Evolutionary conservation across 2,113 vertebrate genomes (phyloP).

Genomic region (Phaethon lepturus): DNA sequence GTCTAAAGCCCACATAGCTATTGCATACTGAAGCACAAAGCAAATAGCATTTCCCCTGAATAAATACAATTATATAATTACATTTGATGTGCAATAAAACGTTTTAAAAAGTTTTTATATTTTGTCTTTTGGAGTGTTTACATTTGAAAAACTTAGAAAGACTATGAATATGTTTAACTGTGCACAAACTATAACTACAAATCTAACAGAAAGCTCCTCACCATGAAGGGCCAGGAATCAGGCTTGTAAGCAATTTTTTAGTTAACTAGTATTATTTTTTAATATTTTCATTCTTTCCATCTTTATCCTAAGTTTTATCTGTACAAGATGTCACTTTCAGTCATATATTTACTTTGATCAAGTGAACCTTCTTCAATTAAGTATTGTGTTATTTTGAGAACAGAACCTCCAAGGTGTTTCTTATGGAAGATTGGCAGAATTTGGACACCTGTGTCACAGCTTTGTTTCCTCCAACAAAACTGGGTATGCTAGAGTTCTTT

Average conservation of each 20-base stretch:
- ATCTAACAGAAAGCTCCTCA: neutral
- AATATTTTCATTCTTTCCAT: neutral
- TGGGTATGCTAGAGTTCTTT: neutral
- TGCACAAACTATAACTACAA: neutral
- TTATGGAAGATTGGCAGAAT: neutral
- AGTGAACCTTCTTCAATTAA: neutral
- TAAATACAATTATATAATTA: conserved; percentile 66
- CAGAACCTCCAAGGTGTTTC: neutral
- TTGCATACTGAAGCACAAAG: conserved; percentile 30
- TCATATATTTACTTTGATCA: neutral
- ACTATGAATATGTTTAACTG: neutral
- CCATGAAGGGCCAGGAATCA: neutral
- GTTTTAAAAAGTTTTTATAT: neutral
- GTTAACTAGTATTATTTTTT: neutral
- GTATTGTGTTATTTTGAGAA: neutral
- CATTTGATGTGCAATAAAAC: neutral
- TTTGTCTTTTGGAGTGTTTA: neutral
- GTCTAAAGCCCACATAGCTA: conserved; percentile 31
- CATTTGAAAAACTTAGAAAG: neutral
- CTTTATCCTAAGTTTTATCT: neutral
- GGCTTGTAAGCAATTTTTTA: neutral
- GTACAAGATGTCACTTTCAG: neutral
- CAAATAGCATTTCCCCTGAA: conserved; percentile 40
- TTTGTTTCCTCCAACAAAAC: neutral
- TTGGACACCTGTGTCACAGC: neutral